Evolutionary conservation across 2,888 invertebrate species (phyloP), one percentile per base, ranked within the genome.

Genomic region (Hyposoter dolosus): DNA sequence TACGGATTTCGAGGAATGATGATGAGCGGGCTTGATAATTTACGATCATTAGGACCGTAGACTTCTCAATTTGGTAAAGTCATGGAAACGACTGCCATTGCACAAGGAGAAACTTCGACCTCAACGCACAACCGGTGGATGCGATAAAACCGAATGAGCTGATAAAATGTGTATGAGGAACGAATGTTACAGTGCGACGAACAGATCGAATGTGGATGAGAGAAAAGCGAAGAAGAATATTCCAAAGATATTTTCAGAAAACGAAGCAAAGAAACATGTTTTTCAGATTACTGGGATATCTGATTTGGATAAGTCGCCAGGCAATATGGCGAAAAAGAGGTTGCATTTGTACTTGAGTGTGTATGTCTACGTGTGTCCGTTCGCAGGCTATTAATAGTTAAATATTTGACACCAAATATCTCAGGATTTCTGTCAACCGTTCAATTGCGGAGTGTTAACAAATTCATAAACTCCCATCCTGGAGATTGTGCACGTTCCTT

Each of bases 381-480:
- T 40, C 9, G 10, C 9, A 40, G 10, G 4, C 7, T 7, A 40
- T 40, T 40, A 7, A 40, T 40, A 40, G 40, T 1, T 40, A 40
- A 40, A 40, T 9, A 40, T 1, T 40, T 40, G 40, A 10, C 40
- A 40, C 10, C 10, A 40, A 9, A 40, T 40, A 9, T 40, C 40
- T 40, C 1, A 10, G 40, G 40, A 40, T 40, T 40, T 10, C 40
- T 10, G 40, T 40, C 10, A 19, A 32, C 35, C 15, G 10, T 60
- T 35, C 19, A 56, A 19, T 19, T 40, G n/a, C n/a, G 56, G 35
- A 35, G 53, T 40, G 74, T 60, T 74, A 56, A 74, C 56, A 74
- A n/a, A 74, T 74, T 74, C 35, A 60, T 74, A 40, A 43, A 74
- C 35, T 53, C 19, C n/a, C n/a, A n/a, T n/a, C 53, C 28, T 15